Evolutionary conservation across 2,888 invertebrate genomes (phyloP).

Genomic region (Mythimna loreyi): DNA sequence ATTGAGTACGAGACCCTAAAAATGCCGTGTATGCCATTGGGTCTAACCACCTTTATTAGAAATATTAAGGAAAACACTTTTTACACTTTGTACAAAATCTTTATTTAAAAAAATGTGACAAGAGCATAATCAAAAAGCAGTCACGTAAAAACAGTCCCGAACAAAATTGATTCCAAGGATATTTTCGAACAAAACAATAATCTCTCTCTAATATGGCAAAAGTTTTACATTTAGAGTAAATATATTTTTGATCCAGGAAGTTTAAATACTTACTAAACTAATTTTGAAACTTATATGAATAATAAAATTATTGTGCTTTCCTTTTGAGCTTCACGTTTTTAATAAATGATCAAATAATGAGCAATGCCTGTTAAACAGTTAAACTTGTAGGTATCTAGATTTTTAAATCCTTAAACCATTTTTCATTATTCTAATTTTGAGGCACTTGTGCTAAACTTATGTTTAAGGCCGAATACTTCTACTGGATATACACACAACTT

Average conservation of each 20-base stretch:
- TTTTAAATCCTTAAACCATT: constrained; percentile 8
- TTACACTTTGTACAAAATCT: constrained; percentile 66
- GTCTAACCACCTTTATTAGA: too few species aligned
- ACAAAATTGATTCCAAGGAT: constrained; percentile 46
- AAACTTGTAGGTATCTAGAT: constrained; percentile 5
- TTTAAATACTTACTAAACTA: background rate
- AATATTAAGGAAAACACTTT: background rate
- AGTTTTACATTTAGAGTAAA: constrained; percentile 51
- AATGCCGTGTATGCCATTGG: too few species aligned
- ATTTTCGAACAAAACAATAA: constrained; percentile 49
- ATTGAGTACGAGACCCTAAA: too few species aligned
- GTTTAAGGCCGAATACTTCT: constrained; percentile 11
- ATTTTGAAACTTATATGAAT: constrained; percentile 7
- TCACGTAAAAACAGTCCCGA: constrained; percentile 48
- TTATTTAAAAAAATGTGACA: constrained; percentile 63
- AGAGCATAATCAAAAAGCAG: constrained; percentile 46
- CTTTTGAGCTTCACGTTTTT: constrained; percentile 54
- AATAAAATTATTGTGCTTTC: constrained; percentile 30
- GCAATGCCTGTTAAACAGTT: constrained; percentile 3
- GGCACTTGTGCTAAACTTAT: constrained; percentile 40
- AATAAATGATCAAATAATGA: constrained; percentile 30
- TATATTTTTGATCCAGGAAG: constrained; percentile 54
- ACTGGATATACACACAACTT: constrained; percentile 19
- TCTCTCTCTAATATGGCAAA: constrained; percentile 63
- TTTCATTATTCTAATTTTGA: constrained; percentile 15